These are phyloP conservation scores for Myotis yumanensis DNA, from an alignment of 2,113 vertebrate genomes.

Conservation along the genomic window DNA sequence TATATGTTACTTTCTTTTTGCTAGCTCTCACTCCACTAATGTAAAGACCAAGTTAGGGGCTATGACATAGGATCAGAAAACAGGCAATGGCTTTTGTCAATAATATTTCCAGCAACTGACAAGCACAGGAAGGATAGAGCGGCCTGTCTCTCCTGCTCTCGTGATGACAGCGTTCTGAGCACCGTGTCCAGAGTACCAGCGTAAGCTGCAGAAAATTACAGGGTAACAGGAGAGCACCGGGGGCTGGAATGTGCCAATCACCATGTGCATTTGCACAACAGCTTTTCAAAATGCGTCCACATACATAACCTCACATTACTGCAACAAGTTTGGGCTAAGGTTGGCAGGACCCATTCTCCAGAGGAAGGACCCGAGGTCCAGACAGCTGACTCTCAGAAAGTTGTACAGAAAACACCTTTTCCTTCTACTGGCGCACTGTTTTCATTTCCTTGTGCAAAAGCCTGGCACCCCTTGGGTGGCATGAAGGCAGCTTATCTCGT, in stretches of 20 bases:
- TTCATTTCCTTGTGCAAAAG: neutral
- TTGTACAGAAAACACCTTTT: neutral
- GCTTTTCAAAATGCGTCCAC: neutral
- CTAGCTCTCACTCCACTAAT: neutral
- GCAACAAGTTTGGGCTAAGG: neutral
- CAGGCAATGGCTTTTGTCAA: neutral
- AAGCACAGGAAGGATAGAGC: neutral
- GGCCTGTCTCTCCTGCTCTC: neutral
- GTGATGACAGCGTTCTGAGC: rapidly evolving
- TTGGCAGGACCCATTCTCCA: neutral
- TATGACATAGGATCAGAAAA: neutral
- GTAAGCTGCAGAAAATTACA: no score
- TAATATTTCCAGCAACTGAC: neutral
- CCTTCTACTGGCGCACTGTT: neutral
- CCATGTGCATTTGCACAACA: neutral
- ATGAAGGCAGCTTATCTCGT: neutral
- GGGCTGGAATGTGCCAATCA: neutral
- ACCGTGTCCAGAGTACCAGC: neutral
- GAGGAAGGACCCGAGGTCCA: neutral
- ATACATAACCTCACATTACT: neutral
- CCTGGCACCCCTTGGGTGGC: neutral
- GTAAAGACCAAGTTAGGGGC: neutral
- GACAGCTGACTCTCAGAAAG: neutral
- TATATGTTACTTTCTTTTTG: neutral
- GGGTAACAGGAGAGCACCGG: no score